Evolutionary conservation across 1,140 invertebrate genomes (phyloP).

Genomic region (Nephotettix cincticeps): DNA sequence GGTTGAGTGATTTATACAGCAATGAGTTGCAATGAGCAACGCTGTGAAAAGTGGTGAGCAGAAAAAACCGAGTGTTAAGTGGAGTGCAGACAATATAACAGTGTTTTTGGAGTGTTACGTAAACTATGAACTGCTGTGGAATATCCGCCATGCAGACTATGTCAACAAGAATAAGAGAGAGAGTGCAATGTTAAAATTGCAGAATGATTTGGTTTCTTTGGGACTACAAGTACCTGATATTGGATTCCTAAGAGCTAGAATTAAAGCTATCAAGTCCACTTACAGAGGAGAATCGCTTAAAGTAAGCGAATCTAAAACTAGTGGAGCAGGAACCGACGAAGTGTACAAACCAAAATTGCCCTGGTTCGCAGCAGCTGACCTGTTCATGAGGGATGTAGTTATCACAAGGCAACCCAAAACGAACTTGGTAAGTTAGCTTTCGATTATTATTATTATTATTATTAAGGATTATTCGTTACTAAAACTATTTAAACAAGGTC

Average conservation of each 20-base stretch:
- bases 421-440: slow-evolving; percentile 1
- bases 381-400: neutral
- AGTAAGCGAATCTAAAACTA: neutral
- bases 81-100: slow-evolving; percentile 1
- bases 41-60: neutral
- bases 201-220: neutral
- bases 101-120: slow-evolving; percentile 7
- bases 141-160: slow-evolving; percentile 5
- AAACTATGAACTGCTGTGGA: slow-evolving; percentile 13
- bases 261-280: neutral
- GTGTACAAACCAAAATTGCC: slow-evolving; percentile 18
- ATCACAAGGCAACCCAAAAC: neutral
- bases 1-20: neutral
- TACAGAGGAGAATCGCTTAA: slow-evolving; percentile 7
- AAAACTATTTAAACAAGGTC: no score
- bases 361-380: slow-evolving; percentile 10
- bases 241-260: neutral
- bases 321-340: slow-evolving; percentile 14
- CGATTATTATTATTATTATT: neutral
- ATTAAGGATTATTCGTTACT: no score
- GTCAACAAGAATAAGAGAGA: slow-evolving; percentile 11
- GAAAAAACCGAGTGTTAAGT: slow-evolving; percentile 11
- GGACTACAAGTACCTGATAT: neutral
- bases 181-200: neutral
- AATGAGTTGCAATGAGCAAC: neutral